Conservation (phyloP, 2,888 invertebrate species). For the Euplagia quadripunctaria region DNA sequence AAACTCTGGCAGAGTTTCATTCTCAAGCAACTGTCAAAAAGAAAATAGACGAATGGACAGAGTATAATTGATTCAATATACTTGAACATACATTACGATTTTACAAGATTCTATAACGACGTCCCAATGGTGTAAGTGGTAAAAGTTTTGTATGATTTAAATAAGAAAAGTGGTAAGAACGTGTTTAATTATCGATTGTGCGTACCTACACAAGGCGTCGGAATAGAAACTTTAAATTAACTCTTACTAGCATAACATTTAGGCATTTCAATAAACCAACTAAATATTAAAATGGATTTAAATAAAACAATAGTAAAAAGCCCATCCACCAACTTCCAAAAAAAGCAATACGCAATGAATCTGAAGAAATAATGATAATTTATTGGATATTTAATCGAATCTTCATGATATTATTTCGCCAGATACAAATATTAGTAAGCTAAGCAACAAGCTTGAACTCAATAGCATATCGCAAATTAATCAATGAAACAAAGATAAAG, state of each 20-base stretch:
- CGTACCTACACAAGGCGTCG: slow-evolving; percentile 58
- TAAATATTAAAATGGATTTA: slow-evolving; percentile 44
- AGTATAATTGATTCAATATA: slow-evolving; percentile 20
- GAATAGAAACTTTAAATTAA: slow-evolving; percentile 73
- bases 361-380: slow-evolving; percentile 55
- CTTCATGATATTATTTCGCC: slow-evolving; percentile 57
- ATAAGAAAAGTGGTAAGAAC: neutral
- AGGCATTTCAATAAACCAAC: slow-evolving; percentile 52
- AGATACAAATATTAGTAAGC: slow-evolving; percentile 61
- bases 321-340: slow-evolving; percentile 38
- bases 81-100: slow-evolving; percentile 34
- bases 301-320: slow-evolving; percentile 50
- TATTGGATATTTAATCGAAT: slow-evolving; percentile 3
- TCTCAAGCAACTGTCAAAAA: no score
- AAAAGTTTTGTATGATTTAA: neutral
- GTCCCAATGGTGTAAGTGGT: neutral
- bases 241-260: slow-evolving; percentile 36
- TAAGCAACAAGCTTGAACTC: slow-evolving; percentile 66
- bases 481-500: slow-evolving; percentile 74
- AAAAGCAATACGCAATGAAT: slow-evolving; percentile 48
- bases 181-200: neutral
- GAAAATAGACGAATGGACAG: no score
- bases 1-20: no score
- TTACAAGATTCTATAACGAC: slow-evolving; percentile 69
- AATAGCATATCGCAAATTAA: slow-evolving; percentile 72